phyloP scores from a whole-genome alignment of 1,140 invertebrate genomes.

The Bombus breviceps region DNA sequence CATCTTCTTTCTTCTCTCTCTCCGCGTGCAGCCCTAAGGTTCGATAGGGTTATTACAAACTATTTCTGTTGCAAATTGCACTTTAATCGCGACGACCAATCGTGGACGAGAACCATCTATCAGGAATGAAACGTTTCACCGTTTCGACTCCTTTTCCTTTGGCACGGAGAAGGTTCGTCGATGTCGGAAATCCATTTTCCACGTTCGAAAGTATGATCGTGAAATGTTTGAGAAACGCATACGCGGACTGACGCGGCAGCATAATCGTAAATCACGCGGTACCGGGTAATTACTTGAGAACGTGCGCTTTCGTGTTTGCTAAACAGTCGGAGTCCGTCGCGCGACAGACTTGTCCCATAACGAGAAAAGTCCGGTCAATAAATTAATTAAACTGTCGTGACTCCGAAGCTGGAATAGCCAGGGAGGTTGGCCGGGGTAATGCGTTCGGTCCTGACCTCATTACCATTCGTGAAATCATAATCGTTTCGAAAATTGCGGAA shows the following conservation, averaged over 20 bases:
- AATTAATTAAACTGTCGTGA: constrained; percentile 61
- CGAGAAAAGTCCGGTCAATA: constrained; percentile 52
- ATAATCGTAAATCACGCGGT: constrained; percentile 45
- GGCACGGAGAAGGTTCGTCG: not conserved
- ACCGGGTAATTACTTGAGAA: constrained; percentile 49
- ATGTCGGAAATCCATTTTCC: constrained; percentile 12
- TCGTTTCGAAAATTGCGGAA: constrained; percentile 58
- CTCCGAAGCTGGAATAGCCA: constrained; percentile 25
- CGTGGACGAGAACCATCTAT: not conserved
- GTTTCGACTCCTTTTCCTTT: not conserved
- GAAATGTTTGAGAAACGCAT: constrained; percentile 31
- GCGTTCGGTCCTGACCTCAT: constrained; percentile 33
- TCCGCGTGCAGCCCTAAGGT: too few species aligned
- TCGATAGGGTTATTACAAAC: constrained; percentile 2
- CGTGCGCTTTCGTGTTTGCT: constrained; percentile 51
- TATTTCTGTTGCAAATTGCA: not conserved
- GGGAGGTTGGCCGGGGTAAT: not conserved
- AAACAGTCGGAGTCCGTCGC: constrained; percentile 29
- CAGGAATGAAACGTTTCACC: not conserved
- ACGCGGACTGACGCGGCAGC: constrained; percentile 13
- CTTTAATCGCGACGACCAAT: not conserved
- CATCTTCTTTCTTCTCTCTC: not conserved
- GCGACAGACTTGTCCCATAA: constrained; percentile 33
- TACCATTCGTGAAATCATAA: constrained; percentile 56
- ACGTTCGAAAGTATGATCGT: not conserved